Conservation (phyloP, 2,888 invertebrate genomes). For the Bimastos eiseni region DNA sequence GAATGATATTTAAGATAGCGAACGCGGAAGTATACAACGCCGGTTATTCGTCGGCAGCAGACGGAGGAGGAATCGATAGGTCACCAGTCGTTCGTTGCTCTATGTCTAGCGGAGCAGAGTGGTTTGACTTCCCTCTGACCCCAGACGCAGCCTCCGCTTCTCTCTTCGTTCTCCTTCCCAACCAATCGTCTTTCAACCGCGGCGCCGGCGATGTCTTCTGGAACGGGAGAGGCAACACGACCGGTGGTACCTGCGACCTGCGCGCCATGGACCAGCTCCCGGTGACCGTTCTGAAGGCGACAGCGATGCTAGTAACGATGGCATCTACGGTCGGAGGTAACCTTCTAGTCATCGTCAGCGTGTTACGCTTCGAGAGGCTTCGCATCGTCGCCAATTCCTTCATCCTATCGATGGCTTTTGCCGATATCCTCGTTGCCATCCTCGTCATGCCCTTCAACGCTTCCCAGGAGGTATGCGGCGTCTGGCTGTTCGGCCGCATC, state of each 20-base stretch:
- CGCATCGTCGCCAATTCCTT: slow-evolving; percentile 56
- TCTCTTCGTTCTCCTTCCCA: background rate
- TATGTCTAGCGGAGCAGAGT: background rate
- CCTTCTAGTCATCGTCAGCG: slow-evolving; percentile 54
- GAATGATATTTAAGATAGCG: background rate
- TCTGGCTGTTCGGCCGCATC: slow-evolving; percentile 55
- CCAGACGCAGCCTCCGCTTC: background rate
- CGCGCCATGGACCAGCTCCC: background rate
- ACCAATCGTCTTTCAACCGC: background rate
- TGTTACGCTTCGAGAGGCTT: slow-evolving; percentile 51
- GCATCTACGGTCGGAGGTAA: slow-evolving; percentile 52
- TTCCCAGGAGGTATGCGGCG: slow-evolving; percentile 50
- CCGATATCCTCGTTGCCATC: slow-evolving; percentile 57
- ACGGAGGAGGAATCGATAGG: background rate
- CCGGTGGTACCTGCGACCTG: background rate
- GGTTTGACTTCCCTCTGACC: background rate
- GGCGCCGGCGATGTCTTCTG: background rate
- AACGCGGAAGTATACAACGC: background rate
- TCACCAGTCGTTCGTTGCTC: background rate
- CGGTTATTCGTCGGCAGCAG: background rate
- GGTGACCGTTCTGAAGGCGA: slow-evolving; percentile 32
- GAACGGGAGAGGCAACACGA: background rate
- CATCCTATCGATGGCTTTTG: slow-evolving; percentile 54
- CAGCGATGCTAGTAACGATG: slow-evolving; percentile 42
- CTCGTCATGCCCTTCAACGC: slow-evolving; percentile 58